Conservation (phyloP, 2,888 invertebrate genomes). For the Anticlea derivata region DNA sequence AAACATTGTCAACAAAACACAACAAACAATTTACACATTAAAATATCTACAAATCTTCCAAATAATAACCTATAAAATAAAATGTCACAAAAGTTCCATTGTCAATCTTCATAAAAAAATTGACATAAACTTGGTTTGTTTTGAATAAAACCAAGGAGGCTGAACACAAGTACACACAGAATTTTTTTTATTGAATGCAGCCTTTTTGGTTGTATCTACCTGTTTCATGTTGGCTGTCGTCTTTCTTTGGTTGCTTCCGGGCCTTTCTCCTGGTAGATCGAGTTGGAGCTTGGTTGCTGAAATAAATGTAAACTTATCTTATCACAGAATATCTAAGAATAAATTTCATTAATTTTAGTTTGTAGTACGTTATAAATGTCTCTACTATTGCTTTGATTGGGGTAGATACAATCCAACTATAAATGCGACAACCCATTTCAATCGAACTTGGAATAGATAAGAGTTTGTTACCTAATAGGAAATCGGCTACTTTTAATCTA, state of each 20-base stretch:
- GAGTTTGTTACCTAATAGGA: no score
- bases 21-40: constrained; percentile 32
- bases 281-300: constrained; percentile 67
- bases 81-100: constrained; percentile 7
- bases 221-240: constrained; percentile 68
- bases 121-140: not conserved
- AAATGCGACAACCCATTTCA: no score
- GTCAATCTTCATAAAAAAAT: not conserved
- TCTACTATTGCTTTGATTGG: no score
- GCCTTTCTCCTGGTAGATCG: constrained; percentile 59
- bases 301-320: constrained; percentile 1
- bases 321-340: no score
- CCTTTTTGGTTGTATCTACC: no score
- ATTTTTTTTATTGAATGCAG: no score
- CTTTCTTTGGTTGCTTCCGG: constrained; percentile 60
- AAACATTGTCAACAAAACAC: constrained; percentile 17
- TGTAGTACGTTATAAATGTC: no score
- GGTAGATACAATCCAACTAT: no score
- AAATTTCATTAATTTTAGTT: no score
- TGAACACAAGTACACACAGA: no score
- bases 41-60: constrained; percentile 17
- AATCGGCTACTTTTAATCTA: no score
- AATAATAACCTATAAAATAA: constrained; percentile 12
- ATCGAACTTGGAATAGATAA: no score
- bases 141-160: not conserved